These are phyloP conservation scores for Zaprionus capensis DNA, from an alignment of 1,140 invertebrate species.

Conservation along the genomic window DNA sequence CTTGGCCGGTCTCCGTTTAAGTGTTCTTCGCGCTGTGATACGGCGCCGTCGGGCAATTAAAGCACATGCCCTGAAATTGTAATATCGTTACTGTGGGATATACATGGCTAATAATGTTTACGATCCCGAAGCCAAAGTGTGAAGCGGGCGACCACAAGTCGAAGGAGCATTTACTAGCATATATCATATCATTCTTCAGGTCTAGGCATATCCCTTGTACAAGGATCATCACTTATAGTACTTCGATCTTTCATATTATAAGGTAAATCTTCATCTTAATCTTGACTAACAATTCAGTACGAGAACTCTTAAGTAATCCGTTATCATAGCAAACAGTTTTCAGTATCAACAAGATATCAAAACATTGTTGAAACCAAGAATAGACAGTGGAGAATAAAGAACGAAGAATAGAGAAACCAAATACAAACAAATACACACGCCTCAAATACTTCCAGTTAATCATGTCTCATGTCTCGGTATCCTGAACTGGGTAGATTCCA, in stretches of 20 bases:
- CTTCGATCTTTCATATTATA: no score
- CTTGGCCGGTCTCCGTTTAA: constrained; percentile 23
- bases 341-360: constrained; percentile 14
- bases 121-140: background rate
- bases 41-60: constrained; percentile 72
- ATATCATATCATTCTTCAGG: background rate
- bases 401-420: constrained; percentile 1
- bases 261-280: no score
- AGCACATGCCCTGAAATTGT: constrained; percentile 50
- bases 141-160: background rate
- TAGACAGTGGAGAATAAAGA: constrained; percentile 2
- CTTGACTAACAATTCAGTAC: no score
- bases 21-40: constrained; percentile 48
- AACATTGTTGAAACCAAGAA: constrained; percentile 23
- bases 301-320: background rate
- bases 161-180: background rate
- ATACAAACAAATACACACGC: constrained; percentile 45
- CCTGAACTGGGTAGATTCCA: constrained; percentile 39
- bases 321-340: background rate
- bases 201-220: no score
- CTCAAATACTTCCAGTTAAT: constrained; percentile 56
- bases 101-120: constrained; percentile 39
- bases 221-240: no score
- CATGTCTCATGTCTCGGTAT: constrained; percentile 29
- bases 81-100: constrained; percentile 24